Evolutionary conservation across 2,888 invertebrate species (phyloP), one percentile per base, ranked within the genome.

Genomic region (Leptinotarsa juncta): DNA sequence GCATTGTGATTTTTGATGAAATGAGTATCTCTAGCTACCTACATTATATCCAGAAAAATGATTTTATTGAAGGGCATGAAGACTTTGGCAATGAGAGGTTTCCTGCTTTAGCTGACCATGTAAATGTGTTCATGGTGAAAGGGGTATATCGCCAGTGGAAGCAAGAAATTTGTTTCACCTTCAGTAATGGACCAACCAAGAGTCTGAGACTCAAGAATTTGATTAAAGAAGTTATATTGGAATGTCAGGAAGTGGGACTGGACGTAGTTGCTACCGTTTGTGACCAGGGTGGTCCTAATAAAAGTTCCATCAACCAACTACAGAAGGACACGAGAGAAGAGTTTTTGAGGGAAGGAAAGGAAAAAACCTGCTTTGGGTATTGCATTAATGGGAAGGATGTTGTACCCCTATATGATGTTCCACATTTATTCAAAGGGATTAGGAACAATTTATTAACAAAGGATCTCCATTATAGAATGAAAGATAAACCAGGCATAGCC

Each of bases 261-360:
- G 57, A 75, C 16, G 71, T 78, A 57, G 51, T 79, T 26, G 76
- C 74, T 5, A 76, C 76, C 23, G 74, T 81, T 48, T 81, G 81
- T 75, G 80, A 81, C 66, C 79, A 80, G 71, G 73, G 70, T 48
- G 60, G 62, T 7, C 16, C 71, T 4, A 76, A 76, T 65, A 32
- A 26, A 51, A 32, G 51, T 26, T 49, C 67, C 50, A 51, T 67
- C 15, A 67, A 53, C 26, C 20, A 49, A n/a, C 32, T 67, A 12
- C 67, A 62, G 62, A 73, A 70, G 18, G 76, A 73, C n/a, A 32
- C 66, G 48, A 60, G 67, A 67, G 12, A 62, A 71, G 65, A 76
- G 70, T 55, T 68, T 32, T 4, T 68, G 18, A n/a, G 51, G 55
- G 32, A 68, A n/a, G 18, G 53, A 20, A 18, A 55, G 18, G 51